A percentile compares a stretch with the other conserved stretches of the same genome.
Conservation (phyloP, 2,113 vertebrate species). For the Mus spicilegus region DNA sequence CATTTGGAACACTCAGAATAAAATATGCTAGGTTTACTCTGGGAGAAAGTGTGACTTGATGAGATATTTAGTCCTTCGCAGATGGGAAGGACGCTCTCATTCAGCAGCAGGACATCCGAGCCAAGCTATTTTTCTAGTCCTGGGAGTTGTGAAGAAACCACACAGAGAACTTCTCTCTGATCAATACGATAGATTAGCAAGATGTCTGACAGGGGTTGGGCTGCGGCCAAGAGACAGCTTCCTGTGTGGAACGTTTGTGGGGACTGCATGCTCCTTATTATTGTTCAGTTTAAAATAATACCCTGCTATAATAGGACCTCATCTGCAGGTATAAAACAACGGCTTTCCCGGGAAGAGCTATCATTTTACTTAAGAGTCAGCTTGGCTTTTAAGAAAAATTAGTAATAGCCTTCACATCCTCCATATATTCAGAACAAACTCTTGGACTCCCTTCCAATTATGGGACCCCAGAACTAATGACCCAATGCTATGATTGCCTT, state of each 20-base stretch:
- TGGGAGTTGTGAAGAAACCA: constrained; percentile 53
- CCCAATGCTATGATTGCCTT: background rate
- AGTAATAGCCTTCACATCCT: background rate
- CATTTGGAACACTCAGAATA: constrained; percentile 31
- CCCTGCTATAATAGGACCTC: background rate
- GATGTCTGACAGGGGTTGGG: background rate
- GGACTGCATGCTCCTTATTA: background rate
- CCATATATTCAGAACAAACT: constrained; percentile 29
- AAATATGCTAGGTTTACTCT: constrained; percentile 27
- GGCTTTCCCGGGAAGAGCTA: constrained; percentile 4
- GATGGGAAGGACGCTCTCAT: constrained; percentile 19
- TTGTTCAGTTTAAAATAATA: background rate
- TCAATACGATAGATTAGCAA: constrained; percentile 67
- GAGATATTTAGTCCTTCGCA: constrained; percentile 54
- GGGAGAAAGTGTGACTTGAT: constrained; percentile 60
- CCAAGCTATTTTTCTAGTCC: constrained; percentile 48
- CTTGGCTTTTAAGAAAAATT: constrained; percentile 55
- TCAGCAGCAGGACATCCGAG: constrained; percentile 26
- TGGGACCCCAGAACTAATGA: background rate
- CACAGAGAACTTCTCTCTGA: constrained; percentile 58
- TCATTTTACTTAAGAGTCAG: constrained; percentile 14
- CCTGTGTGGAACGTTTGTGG: constrained; percentile 14
- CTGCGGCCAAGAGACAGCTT: constrained; percentile 37
- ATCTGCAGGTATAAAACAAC: constrained; percentile 17
- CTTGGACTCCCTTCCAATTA: background rate